Evolutionary conservation across 2,888 invertebrate species (phyloP), one percentile per base, ranked within the genome.

Genomic region (Octodonta nipae): DNA sequence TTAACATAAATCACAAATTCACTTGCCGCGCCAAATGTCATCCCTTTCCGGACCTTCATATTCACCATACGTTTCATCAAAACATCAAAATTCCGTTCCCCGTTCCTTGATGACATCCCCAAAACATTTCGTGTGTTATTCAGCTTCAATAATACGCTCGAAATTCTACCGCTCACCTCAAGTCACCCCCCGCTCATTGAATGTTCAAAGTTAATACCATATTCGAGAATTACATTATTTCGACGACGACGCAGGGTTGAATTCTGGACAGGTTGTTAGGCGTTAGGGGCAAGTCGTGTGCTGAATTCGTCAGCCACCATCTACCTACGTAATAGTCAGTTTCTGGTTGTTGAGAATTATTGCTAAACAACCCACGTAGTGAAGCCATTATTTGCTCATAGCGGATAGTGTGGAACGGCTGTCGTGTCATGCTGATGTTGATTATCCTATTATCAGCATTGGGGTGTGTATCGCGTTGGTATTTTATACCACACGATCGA

Each of bases 371-470:
- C 38, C 50, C 56, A 56, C 56, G 56, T 56, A 36, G 49, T 35
- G 38, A 43, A 49, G 45, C 56, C 55, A 54, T 55, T 55, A 55
- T 52, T 47, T 47, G 51, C 45, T 47, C n/a, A n/a, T n/a, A 4
- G 49, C 28, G 34, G 33, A 32, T 35, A 25, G 49, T 45, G 45
- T 49, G 46, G 49, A 48, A 50, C 49, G 50, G 47, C 49, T 48
- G 53, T 55, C 6, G 17, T 8, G 17, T 17, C 17, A 8, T 5
- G 6, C 17, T n/a, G n/a, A 6, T 17, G 6, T 56, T 56, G 56
- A 58, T 58, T 58, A 56, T 58, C 56, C 56, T 53, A 58, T 56
- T 58, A 58, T 56, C 55, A n/a, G n/a, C n/a, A n/a, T n/a, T n/a
- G n/a, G n/a, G n/a, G n/a, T n/a, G n/a, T n/a, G n/a, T n/a, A n/a